Conservation (phyloP, 2,113 vertebrate genomes). For the Reinhardtius hippoglossoides region DNA sequence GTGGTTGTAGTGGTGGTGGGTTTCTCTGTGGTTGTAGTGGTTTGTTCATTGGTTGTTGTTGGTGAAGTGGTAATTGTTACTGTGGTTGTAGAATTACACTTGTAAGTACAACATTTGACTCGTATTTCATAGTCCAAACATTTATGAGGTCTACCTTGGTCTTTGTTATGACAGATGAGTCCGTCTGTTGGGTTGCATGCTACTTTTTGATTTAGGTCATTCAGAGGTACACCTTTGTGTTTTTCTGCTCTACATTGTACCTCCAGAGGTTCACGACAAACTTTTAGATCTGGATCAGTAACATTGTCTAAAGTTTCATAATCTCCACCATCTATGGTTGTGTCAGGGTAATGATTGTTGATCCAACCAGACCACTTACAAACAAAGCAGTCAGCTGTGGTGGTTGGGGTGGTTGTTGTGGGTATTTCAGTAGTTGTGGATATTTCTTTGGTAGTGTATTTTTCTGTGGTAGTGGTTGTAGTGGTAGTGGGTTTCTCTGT, state of each 20-base stretch:
- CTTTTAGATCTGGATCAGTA: neutral
- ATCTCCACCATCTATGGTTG: neutral
- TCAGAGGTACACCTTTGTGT: neutral
- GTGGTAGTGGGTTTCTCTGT: neutral
- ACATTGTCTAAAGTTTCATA: constrained; percentile 38
- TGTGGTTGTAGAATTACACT: neutral
- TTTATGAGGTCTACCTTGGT: neutral
- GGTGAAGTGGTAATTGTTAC: neutral
- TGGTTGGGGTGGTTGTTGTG: neutral
- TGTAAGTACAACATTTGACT: constrained; percentile 45
- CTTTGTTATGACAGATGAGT: constrained; percentile 69
- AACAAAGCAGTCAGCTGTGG: neutral
- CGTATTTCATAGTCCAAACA: constrained; percentile 64
- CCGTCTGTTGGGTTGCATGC: constrained; percentile 36
- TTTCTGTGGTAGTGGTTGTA: neutral
- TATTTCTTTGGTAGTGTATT: neutral
- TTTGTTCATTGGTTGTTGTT: neutral
- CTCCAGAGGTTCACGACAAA: constrained; percentile 35
- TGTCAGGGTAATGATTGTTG: neutral
- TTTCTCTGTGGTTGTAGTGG: too few species aligned
- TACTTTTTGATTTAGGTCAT: constrained; percentile 19
- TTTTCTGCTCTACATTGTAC: constrained; percentile 42
- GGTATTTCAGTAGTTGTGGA: too few species aligned
- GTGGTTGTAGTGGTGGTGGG: too few species aligned
- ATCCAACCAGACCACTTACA: constrained; percentile 60